Evolutionary conservation across 2,113 vertebrate species (phyloP).

Genomic region (Zapornia atra): DNA sequence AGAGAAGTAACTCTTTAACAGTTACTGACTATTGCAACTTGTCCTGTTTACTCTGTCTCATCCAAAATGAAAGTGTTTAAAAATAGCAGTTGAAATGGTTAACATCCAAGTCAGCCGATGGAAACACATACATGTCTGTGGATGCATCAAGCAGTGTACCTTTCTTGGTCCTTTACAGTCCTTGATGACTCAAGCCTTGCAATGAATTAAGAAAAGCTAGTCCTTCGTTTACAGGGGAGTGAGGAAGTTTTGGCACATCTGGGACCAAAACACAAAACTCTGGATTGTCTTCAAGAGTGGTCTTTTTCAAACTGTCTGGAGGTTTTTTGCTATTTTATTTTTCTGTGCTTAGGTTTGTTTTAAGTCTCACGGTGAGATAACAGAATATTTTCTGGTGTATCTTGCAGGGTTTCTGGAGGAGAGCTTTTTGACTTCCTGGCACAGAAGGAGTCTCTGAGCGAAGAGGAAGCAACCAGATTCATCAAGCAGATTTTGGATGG

Average conservation of each 20-base stretch:
- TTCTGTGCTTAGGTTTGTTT: background rate
- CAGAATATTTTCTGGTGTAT: background rate
- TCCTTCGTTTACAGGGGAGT: background rate
- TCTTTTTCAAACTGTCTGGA: background rate
- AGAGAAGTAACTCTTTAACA: background rate
- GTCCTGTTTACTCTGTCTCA: background rate
- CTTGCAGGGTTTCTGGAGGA: constrained; percentile 91
- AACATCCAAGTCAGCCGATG: background rate
- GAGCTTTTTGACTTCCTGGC: constrained; percentile 98
- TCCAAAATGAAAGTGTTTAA: background rate
- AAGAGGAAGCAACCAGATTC: constrained; percentile 96
- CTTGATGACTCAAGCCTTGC: background rate
- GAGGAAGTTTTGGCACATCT: background rate
- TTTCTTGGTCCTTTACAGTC: background rate
- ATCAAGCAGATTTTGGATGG: constrained; percentile 96
- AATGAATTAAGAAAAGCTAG: background rate
- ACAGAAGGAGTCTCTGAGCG: constrained; percentile 94
- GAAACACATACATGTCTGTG: background rate
- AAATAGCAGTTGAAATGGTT: background rate
- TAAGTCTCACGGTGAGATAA: background rate
- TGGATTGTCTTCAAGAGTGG: background rate
- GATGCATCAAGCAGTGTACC: background rate
- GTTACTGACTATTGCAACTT: background rate
- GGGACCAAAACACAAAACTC: background rate
- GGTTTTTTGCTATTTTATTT: background rate